Evolutionary conservation across 2,888 invertebrate species (phyloP).

Genomic region (Adelphocoris suturalis): DNA sequence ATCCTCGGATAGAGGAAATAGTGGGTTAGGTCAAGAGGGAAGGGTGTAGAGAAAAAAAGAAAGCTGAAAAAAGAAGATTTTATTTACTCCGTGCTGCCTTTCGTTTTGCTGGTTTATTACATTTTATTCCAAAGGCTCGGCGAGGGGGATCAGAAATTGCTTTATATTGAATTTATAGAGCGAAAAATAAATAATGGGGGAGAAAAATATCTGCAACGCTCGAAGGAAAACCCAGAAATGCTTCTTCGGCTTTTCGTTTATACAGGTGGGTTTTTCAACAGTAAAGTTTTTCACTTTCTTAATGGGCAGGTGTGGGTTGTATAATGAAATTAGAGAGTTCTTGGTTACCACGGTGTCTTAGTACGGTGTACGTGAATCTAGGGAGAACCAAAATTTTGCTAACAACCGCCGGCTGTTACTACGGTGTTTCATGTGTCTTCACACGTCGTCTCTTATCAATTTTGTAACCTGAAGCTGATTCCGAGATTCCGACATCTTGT

Average conservation of each 20-base stretch:
- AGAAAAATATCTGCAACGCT: not conserved
- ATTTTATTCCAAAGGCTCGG: slow-evolving; percentile 2
- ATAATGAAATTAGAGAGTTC: too few species aligned
- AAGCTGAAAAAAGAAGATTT: not conserved
- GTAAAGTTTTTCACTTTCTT: too few species aligned
- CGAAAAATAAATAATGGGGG: slow-evolving; percentile 5
- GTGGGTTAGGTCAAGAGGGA: not conserved
- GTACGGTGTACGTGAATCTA: too few species aligned
- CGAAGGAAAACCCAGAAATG: not conserved
- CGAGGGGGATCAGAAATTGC: not conserved
- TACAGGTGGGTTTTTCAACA: too few species aligned
- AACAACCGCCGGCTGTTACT: too few species aligned
- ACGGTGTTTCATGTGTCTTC: too few species aligned
- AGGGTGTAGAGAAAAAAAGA: not conserved
- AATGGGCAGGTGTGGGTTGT: too few species aligned
- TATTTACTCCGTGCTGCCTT: not conserved
- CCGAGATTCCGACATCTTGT: too few species aligned
- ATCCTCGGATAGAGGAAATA: slow-evolving; percentile 5
- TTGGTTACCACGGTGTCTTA: too few species aligned
- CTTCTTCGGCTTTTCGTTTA: not conserved
- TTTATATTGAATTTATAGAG: slow-evolving; percentile 27
- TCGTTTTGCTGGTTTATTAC: not conserved
- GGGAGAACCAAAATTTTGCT: too few species aligned
- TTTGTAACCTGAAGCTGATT: too few species aligned
- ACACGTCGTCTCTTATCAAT: too few species aligned